Conservation (phyloP, 2,888 invertebrate species). For the Galeopsomyia nigrocyanea region DNA sequence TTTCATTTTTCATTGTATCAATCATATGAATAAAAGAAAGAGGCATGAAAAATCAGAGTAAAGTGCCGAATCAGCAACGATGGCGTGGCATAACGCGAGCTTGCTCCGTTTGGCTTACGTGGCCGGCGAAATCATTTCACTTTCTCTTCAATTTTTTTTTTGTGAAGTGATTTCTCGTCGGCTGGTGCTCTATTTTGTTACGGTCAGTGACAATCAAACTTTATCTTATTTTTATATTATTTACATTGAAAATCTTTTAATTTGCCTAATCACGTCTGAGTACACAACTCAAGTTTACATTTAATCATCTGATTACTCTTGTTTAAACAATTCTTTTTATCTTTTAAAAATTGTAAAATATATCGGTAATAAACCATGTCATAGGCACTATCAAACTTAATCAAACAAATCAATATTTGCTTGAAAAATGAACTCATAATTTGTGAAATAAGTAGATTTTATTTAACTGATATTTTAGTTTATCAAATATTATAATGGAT, state of each 20-base stretch:
- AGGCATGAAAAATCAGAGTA: background rate
- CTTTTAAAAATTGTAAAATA: background rate
- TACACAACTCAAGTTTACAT: slow-evolving; percentile 29
- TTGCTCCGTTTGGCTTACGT: slow-evolving; percentile 4
- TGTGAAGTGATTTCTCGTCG: no score
- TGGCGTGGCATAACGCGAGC: slow-evolving; percentile 26
- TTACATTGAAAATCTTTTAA: slow-evolving; percentile 5
- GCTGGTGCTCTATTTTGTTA: no score
- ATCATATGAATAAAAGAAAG: background rate
- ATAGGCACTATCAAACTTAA: no score
- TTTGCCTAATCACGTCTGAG: slow-evolving; percentile 7
- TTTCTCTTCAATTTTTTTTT: background rate
- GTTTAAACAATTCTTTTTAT: slow-evolving; percentile 37
- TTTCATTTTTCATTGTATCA: slow-evolving; percentile 1
- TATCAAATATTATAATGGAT: background rate
- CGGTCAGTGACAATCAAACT: no score
- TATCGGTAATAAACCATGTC: background rate
- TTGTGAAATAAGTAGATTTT: background rate
- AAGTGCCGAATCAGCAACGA: slow-evolving; percentile 15
- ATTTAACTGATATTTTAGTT: background rate
- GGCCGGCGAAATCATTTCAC: slow-evolving; percentile 19
- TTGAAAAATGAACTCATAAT: background rate
- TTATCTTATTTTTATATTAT: no score
- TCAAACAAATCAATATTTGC: background rate
- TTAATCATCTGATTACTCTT: slow-evolving; percentile 8